Conservation (phyloP, 2,797 vertebrate genomes). For the Chromobotia macracanthus region DNA sequence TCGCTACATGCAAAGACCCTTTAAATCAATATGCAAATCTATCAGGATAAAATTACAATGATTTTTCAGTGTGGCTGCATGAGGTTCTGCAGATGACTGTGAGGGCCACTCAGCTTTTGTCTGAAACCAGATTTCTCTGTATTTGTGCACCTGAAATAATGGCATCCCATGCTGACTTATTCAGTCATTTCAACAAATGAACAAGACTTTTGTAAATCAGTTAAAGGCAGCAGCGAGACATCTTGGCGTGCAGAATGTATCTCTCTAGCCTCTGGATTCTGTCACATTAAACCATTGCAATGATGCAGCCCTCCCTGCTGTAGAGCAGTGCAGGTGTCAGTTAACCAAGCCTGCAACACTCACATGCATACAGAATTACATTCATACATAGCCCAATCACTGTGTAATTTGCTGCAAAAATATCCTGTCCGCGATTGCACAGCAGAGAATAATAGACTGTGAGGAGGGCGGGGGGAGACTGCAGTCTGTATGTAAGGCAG, state of each 20-base stretch:
- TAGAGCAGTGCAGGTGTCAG: conserved; percentile 50
- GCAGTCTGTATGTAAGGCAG: conserved; percentile 45
- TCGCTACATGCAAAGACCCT: conserved; percentile 43
- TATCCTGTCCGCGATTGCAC: conserved; percentile 58
- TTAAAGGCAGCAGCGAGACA: conserved; percentile 32
- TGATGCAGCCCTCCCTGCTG: conserved; percentile 11
- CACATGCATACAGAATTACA: conserved; percentile 68
- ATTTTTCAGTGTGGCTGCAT: background rate
- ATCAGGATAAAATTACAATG: conserved; percentile 34
- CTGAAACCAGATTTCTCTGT: conserved; percentile 46
- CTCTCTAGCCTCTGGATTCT: background rate
- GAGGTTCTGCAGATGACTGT: background rate
- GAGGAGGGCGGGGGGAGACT: conserved; percentile 18
- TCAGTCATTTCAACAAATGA: conserved; percentile 13
- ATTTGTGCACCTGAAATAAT: conserved; percentile 51
- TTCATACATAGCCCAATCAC: conserved; percentile 67
- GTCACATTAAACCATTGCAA: background rate
- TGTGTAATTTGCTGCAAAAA: conserved; percentile 58
- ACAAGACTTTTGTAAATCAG: conserved; percentile 50
- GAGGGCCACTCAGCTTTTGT: conserved; percentile 51
- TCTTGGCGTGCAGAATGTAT: conserved; percentile 20
- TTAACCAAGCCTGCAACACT: conserved; percentile 58
- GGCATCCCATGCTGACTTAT: conserved; percentile 35
- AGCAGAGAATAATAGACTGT: background rate
- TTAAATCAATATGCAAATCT: conserved; percentile 36